Evolutionary conservation across 2,113 vertebrate genomes (phyloP), one percentile per base, ranked within the genome.

Genomic region (Noctilio leporinus): DNA sequence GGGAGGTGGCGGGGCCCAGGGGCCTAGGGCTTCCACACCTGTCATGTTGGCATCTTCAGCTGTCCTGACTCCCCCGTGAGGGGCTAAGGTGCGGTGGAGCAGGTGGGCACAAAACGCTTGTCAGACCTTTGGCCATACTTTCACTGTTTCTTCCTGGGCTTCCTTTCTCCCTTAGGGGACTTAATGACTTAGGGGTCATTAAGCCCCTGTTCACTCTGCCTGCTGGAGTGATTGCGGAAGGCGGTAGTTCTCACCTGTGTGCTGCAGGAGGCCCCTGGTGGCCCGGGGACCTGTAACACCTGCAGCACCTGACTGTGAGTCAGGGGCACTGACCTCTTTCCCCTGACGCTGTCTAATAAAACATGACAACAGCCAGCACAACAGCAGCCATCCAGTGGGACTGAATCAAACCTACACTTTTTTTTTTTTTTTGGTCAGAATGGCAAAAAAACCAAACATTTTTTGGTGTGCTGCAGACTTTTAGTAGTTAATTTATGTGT

Each of bases 91-190:
- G 28, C 17, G 4, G 1, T 3, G 1, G 16, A 73, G 43, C 40
- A 5, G 33, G 24, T 26, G 5, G 76, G 47, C 28, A 10, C 24
- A 10, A 33, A 3, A 4, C 10, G 20, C 62, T 14, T 49, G 3
- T 0, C 0, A 15, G 62, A 51, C 75, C 86, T 70, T 53, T 20
- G 6, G 33, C 43, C 19, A 3, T 69, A 7, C 20, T 35, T 75
- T 69, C 45, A 12, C 38, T 86, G 1, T 26, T 38, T 24, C 65
- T 70, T 38, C 49, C 80, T 76, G 92, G 72, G 26, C 59, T 49
- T 86, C 12, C 24, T 77, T 65, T 83, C 40, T 76, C 80, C 75
- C 51, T n/a, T n/a, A n/a, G n/a, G n/a, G n/a, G n/a, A n/a, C n/a
- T n/a, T n/a, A n/a, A n/a, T 22, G 20, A 51, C 49, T 12, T 75